Evolutionary conservation across 2,888 invertebrate genomes (phyloP), one percentile per base, ranked within the genome.

Genomic region (Acanthosepion pharaonis): DNA sequence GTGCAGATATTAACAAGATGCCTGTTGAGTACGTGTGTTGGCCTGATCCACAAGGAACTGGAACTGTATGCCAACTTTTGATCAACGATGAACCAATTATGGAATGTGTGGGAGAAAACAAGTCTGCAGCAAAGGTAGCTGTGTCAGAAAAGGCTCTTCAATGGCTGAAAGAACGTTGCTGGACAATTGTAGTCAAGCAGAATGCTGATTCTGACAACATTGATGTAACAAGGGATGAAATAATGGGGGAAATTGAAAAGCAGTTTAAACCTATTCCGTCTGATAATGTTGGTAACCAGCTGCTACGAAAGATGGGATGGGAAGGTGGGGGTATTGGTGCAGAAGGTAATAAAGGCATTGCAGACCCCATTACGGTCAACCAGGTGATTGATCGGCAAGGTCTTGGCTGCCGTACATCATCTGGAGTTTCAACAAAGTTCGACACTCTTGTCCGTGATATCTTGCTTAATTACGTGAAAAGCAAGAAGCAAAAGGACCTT

Each of bases 251-350:
- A 91, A 96, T 96, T 25, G 94, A 95, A 59, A 59, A 64, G 94
- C 91, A 94, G 49, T 94, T 95, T 53, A 94, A 96, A 33, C 95
- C 95, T 15, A 96, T 97, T 51, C 95, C 96, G 0, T 97, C 97
- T 5, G 97, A 97, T 95, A 98, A 98, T 96, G 97, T 98, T 93
- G 98, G 98, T 23, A 98, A 97, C 94, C 98, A 98, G 96, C 96
- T 98, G 97, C 98, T 98, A 98, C 97, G 98, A 91, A 97, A 98
- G 94, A 98, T 98, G 98, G 98, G 98, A 0, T 98, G 98, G 98
- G 97, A 98, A 9, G 98, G 98, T 4, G 98, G 98, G 11, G 98
- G 98, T 0, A 97, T 98, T 5, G 98, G 98, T 0, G 97, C 98
- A 2, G 97, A 98, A 2, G 97, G 97, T 1, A 98, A 98, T 0